Percentiles rank a stretch among this genome's conserved stretches.
Conservation (phyloP, 2,113 vertebrate species). For the Macrotus californicus region DNA sequence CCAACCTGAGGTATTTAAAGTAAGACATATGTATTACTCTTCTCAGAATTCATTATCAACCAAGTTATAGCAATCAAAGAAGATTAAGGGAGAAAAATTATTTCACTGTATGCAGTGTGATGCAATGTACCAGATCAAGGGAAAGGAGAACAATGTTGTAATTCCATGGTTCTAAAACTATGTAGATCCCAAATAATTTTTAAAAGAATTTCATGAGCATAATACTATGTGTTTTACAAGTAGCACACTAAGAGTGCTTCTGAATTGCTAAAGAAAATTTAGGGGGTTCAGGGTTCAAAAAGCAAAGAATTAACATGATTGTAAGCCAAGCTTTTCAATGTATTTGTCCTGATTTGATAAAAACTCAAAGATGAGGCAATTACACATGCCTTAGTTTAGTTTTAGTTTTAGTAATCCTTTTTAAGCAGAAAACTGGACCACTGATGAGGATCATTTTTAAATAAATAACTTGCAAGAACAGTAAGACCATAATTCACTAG, state of each 20-base stretch:
- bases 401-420: not conserved
- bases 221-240: not conserved
- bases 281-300: not conserved
- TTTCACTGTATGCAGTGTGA: constrained; percentile 32
- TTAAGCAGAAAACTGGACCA: not conserved
- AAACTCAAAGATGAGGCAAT: not conserved
- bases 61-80: constrained; percentile 28
- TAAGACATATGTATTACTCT: not conserved
- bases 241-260: not conserved
- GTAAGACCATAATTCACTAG: constrained; percentile 13
- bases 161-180: constrained; percentile 22
- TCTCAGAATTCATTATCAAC: constrained; percentile 45
- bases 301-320: not conserved
- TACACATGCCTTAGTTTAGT: not conserved
- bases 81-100: constrained; percentile 34
- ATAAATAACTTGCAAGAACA: constrained; percentile 23
- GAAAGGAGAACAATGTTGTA: not conserved
- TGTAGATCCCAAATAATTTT: not conserved
- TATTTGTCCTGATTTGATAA: not conserved
- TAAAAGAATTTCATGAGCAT: not conserved
- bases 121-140: constrained; percentile 15
- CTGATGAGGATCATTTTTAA: not conserved
- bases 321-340: not conserved
- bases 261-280: not conserved
- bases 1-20: constrained; percentile 44